phyloP scores from a whole-genome alignment of 2,888 invertebrate species.

The Pristionchus japonicus region DNA sequence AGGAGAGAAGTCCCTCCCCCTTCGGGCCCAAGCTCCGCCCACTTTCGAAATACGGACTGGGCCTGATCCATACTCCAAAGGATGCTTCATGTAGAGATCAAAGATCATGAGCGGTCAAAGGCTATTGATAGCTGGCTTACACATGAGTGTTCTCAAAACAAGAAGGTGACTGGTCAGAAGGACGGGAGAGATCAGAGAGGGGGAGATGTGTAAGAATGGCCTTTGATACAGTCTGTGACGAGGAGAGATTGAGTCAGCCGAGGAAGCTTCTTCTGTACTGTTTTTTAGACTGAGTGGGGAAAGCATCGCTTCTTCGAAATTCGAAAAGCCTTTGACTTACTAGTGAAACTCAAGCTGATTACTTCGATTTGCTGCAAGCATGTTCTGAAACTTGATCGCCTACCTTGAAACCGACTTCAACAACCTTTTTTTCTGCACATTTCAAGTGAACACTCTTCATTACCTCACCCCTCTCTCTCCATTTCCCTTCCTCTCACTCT shows the following conservation, averaged over 20 bases:
- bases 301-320: background rate
- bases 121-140: background rate
- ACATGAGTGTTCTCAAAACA: background rate
- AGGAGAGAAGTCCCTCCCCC: background rate
- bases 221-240: constrained; percentile 2
- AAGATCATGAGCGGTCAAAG: background rate
- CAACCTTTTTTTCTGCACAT: background rate
- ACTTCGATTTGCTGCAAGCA: no score
- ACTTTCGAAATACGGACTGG: background rate
- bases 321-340: background rate
- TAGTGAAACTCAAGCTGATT: background rate
- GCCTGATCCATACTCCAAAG: no score
- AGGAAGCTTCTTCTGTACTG: background rate
- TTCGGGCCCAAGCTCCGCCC: background rate
- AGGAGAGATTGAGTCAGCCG: background rate
- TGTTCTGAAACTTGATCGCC: no score
- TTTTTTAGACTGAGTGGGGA: background rate
- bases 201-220: constrained; percentile 1
- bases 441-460: background rate
- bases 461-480: background rate
- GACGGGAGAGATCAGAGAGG: background rate
- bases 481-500: background rate
- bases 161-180: background rate
- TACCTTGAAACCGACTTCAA: background rate
- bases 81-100: background rate